Evolutionary conservation across 2,888 invertebrate species (phyloP).

Genomic region (Saturnia japonica): DNA sequence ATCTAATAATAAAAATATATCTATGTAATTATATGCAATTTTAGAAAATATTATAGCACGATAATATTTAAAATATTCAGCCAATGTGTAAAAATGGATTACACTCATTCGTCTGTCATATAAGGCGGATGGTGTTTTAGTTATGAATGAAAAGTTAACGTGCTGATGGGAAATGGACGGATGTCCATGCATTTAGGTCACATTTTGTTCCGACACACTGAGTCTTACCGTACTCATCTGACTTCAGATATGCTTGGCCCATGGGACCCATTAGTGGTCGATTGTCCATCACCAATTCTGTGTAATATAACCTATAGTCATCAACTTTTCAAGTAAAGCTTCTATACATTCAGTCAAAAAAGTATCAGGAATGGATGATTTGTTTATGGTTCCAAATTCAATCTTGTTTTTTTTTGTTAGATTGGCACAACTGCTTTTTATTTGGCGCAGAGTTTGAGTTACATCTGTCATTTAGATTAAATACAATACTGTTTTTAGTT

Average conservation of each 20-base stretch:
- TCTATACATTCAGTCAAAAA: no score
- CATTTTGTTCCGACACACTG: constrained; percentile 46
- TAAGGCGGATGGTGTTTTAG: constrained; percentile 55
- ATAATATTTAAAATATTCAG: constrained; percentile 18
- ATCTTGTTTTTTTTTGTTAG: no score
- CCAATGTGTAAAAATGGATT: constrained; percentile 11
- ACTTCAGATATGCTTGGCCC: constrained; percentile 92
- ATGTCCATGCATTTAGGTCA: constrained; percentile 74
- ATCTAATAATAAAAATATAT: no score
- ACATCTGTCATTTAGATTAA: no score
- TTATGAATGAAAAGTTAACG: constrained; percentile 33
- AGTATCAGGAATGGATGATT: no score
- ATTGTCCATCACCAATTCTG: constrained; percentile 87
- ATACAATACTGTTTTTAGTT: no score
- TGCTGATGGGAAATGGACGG: constrained; percentile 59
- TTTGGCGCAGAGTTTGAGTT: no score
- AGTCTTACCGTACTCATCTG: constrained; percentile 91
- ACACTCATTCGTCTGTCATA: constrained; percentile 46
- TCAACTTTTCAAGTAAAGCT: constrained; percentile 25
- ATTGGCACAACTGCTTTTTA: no score
- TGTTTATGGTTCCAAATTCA: no score
- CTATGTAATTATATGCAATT: no score
- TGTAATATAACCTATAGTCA: constrained; percentile 63
- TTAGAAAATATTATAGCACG: neutral
- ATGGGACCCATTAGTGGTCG: constrained; percentile 89